phyloP scores from a whole-genome alignment of 2,797 vertebrate species.

The Anisognathus igniventris region DNA sequence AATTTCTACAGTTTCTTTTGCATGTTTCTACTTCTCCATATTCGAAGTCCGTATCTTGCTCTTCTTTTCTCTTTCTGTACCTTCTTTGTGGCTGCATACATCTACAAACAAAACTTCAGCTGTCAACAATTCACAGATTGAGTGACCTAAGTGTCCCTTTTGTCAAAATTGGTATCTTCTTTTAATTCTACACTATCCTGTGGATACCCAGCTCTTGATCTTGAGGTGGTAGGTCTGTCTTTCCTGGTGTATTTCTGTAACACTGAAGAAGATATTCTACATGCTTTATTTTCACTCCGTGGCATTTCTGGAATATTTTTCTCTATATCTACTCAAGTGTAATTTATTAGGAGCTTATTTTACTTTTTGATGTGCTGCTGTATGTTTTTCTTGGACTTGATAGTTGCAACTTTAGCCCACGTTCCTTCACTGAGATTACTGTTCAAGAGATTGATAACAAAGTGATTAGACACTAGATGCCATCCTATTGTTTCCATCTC shows the following conservation, averaged over 20 bases:
- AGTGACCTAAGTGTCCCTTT: neutral
- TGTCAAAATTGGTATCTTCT: neutral
- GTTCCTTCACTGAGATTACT: neutral
- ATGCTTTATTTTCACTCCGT: neutral
- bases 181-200: neutral
- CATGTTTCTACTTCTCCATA: neutral
- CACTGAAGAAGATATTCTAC: neutral
- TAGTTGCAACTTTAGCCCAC: neutral
- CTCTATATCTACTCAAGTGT: neutral
- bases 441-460: neutral
- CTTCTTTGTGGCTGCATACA: neutral
- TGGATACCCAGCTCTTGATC: neutral
- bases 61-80: neutral
- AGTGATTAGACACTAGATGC: neutral
- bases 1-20: neutral
- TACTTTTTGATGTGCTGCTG: neutral
- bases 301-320: neutral
- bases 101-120: neutral
- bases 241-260: neutral
- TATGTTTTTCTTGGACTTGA: neutral
- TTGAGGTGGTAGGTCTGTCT: neutral
- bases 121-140: neutral
- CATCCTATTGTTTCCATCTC: neutral
- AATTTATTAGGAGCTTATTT: neutral
- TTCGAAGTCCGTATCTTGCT: neutral